These are phyloP conservation scores for Zaprionus ornatus DNA, from an alignment of 1,140 invertebrate species.

Conservation along the genomic window DNA sequence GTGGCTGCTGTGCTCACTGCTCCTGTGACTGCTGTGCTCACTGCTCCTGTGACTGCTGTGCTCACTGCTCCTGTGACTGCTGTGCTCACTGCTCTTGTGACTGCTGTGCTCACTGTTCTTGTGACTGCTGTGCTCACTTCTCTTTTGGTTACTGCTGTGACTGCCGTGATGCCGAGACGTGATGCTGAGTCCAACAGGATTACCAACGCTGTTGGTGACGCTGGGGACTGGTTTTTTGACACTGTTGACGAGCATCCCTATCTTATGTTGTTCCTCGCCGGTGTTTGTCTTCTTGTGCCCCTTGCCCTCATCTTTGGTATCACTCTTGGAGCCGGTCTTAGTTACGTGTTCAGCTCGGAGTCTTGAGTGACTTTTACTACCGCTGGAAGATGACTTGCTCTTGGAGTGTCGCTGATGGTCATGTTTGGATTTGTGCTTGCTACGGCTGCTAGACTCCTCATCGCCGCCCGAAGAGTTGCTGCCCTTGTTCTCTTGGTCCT, in stretches of 20 bases:
- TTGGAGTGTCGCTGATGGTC: slow-evolving; percentile 46
- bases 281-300: slow-evolving; percentile 29
- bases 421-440: slow-evolving; percentile 43
- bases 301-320: slow-evolving; percentile 67
- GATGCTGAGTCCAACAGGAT: too few species aligned
- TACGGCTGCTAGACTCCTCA: slow-evolving; percentile 36
- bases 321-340: slow-evolving; percentile 42
- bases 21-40: slow-evolving; percentile 15
- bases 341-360: slow-evolving; percentile 44
- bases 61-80: slow-evolving; percentile 45
- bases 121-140: slow-evolving; percentile 41
- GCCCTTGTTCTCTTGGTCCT: slow-evolving; percentile 66
- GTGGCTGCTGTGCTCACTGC: background rate
- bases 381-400: slow-evolving; percentile 40
- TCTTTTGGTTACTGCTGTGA: slow-evolving; percentile 42
- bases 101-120: slow-evolving; percentile 16
- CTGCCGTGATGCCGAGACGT: background rate
- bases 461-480: slow-evolving; percentile 58
- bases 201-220: slow-evolving; percentile 26
- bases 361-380: slow-evolving; percentile 51
- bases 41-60: slow-evolving; percentile 27
- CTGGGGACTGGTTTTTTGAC: background rate
- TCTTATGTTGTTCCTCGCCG: slow-evolving; percentile 6
- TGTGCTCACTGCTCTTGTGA: background rate
- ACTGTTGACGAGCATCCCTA: too few species aligned